A percentile compares a stretch with the other conserved stretches of the same genome.
Conservation (phyloP, 2,797 vertebrate species). For the Sciaenops ocellatus region DNA sequence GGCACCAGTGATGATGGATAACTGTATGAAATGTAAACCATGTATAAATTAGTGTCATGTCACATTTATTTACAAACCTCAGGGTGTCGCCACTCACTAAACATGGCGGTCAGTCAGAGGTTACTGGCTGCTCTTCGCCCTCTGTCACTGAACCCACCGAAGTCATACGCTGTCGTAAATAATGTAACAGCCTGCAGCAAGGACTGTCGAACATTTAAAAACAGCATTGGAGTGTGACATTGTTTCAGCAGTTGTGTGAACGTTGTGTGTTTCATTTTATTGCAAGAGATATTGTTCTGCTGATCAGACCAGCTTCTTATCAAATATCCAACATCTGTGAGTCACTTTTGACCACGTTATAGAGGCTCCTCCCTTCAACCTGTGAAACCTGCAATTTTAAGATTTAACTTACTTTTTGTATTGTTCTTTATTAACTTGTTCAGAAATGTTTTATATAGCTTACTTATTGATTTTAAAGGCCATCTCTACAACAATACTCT, state of each 20-base stretch:
- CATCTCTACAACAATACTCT: not conserved
- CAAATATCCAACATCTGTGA: not conserved
- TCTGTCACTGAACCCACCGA: not conserved
- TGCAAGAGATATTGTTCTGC: not conserved
- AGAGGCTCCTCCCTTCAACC: not conserved
- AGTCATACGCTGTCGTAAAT: not conserved
- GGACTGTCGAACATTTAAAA: not conserved
- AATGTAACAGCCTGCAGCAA: conserved; percentile 15
- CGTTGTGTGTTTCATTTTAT: not conserved
- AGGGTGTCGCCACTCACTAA: not conserved
- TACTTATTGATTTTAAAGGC: not conserved
- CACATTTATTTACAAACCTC: not conserved
- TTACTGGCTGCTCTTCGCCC: conserved; percentile 31
- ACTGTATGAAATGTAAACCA: not conserved
- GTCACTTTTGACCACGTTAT: not conserved
- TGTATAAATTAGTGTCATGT: not conserved
- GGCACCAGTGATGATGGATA: not conserved
- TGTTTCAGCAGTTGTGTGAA: not conserved
- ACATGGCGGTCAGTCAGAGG: not conserved
- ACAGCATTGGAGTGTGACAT: not conserved
- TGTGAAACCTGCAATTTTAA: not conserved
- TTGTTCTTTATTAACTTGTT: not conserved
- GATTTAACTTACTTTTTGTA: not conserved
- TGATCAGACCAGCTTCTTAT: not conserved
- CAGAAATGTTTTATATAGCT: not conserved